Conservation (phyloP, 35 echinoderm and acorn worm species). For the Nesometra sesokonis region DNA sequence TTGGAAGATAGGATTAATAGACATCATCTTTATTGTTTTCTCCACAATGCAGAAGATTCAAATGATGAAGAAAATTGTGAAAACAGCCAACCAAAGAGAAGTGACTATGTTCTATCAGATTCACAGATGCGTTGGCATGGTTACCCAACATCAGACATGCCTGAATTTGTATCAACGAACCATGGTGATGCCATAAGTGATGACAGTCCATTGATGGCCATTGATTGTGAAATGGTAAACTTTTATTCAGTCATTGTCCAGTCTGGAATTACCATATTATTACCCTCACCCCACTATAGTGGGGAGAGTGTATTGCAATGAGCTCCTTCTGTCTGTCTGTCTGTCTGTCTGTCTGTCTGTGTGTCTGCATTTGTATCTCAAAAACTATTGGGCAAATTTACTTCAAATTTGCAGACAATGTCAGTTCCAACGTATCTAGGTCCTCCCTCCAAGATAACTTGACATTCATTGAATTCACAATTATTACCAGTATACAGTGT, state of each 20-base stretch:
- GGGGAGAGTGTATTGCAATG: too few species aligned
- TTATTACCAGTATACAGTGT: too few species aligned
- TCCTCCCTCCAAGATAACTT: background rate
- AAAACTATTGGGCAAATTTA: too few species aligned
- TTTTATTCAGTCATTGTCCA: background rate
- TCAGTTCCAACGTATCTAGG: background rate
- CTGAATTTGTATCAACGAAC: slow-evolving; percentile 25
- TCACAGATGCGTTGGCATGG: slow-evolving; percentile 24
- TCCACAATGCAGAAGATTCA: background rate
- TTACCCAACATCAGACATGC: slow-evolving; percentile 21
- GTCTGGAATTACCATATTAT: too few species aligned
- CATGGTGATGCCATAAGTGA: slow-evolving; percentile 18
- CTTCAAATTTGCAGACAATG: background rate
- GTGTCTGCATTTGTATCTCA: too few species aligned
- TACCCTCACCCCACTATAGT: too few species aligned
- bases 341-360: too few species aligned
- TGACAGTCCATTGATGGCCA: slow-evolving; percentile 49
- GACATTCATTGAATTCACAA: too few species aligned
- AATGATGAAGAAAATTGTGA: background rate
- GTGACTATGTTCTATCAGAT: slow-evolving; percentile 24
- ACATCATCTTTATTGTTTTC: too few species aligned
- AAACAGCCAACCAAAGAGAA: slow-evolving; percentile 10
- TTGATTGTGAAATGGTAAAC: slow-evolving; percentile 94
- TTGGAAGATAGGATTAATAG: too few species aligned
- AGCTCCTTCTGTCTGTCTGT: too few species aligned